phyloP scores from a whole-genome alignment of 2,888 invertebrate genomes.

The Adelognathus sp. region DNA sequence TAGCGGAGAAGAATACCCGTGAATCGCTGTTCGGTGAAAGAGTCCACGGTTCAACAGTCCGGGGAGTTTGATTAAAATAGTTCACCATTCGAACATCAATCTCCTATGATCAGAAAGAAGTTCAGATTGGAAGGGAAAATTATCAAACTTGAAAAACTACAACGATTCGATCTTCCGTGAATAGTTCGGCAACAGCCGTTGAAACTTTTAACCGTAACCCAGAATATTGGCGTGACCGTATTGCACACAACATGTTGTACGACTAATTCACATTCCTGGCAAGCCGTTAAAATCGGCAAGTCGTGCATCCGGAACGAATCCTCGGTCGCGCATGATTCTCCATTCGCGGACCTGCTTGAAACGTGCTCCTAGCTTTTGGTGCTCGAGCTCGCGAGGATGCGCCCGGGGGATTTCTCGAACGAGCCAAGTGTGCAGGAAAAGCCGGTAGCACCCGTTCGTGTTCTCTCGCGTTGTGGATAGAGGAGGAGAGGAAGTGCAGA shows the following conservation, averaged over 20 bases:
- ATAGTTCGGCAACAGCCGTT: background rate
- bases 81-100: conserved; percentile 25
- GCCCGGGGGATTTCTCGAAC: conserved; percentile 51
- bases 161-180: too few relatives aligned
- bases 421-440: conserved; percentile 52
- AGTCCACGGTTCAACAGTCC: conserved; percentile 18
- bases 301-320: conserved; percentile 54
- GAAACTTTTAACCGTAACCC: background rate
- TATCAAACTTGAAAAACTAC: background rate
- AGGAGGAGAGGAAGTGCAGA: conserved; percentile 40
- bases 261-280: conserved; percentile 56
- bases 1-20: too few relatives aligned
- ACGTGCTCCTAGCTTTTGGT: conserved; percentile 52
- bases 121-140: background rate
- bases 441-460: conserved; percentile 33
- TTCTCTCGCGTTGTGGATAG: conserved; percentile 37
- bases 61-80: conserved; percentile 53
- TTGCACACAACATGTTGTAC: conserved; percentile 32
- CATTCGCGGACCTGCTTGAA: conserved; percentile 45
- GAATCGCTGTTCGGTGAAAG: conserved; percentile 27
- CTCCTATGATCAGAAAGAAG: conserved; percentile 29
- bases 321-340: conserved; percentile 47
- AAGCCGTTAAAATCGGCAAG: conserved; percentile 52
- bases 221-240: conserved; percentile 46
- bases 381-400: conserved; percentile 27